A percentile compares a stretch with the other conserved stretches of the same genome.
Conservation (phyloP, 2,797 vertebrate species). For the Onychomys torridus region DNA sequence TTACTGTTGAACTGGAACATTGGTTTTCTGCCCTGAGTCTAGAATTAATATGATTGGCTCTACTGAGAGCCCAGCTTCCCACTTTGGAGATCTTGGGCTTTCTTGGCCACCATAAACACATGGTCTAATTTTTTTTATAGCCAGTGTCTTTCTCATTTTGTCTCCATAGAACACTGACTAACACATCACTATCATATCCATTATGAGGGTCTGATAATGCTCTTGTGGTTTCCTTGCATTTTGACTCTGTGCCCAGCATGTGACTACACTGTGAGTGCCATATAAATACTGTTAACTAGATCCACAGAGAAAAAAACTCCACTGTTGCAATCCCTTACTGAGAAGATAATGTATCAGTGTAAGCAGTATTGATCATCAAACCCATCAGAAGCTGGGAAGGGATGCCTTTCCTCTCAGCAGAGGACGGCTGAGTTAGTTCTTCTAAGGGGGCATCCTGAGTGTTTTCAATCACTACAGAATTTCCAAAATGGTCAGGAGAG, state of each 20-base stretch:
- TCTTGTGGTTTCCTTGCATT: neutral
- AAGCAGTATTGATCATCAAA: slow-evolving; percentile 38
- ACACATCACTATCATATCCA: neutral
- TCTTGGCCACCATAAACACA: neutral
- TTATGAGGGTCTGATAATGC: neutral
- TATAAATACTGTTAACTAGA: slow-evolving; percentile 51
- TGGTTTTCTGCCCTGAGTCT: neutral
- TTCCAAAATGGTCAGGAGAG: slow-evolving; percentile 53
- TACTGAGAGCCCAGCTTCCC: neutral
- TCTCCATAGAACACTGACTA: neutral
- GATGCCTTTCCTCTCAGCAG: slow-evolving; percentile 18
- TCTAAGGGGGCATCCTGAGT: slow-evolving; percentile 13
- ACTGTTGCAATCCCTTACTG: neutral
- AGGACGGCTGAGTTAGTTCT: neutral
- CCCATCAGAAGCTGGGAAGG: neutral
- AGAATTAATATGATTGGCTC: neutral
- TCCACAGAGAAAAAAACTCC: slow-evolving; percentile 34
- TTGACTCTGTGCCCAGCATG: neutral
- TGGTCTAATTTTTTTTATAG: neutral
- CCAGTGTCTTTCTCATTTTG: neutral
- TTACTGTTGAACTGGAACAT: neutral
- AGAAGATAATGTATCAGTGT: neutral
- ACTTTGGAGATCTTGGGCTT: neutral
- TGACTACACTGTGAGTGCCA: neutral
- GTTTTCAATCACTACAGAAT: slow-evolving; percentile 1